Conservation (phyloP, 2,888 invertebrate species). For the Eristalinus aeneus region DNA sequence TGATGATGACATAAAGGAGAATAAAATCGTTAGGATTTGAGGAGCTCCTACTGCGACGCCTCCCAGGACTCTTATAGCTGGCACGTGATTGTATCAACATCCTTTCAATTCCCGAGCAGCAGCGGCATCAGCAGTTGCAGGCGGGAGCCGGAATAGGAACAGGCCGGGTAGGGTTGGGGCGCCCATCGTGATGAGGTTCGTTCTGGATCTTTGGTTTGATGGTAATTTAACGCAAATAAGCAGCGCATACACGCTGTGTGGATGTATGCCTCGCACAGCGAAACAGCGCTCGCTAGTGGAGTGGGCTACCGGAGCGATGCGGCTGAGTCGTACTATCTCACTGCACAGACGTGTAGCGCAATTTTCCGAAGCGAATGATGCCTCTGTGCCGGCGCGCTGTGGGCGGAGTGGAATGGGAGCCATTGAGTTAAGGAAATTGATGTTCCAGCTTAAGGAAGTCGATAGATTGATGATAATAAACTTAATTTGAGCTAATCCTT, state of each 20-base stretch:
- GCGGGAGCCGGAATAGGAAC: background rate
- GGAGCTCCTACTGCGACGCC: conserved; percentile 19
- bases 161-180: background rate
- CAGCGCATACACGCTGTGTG: conserved; percentile 30
- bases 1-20: conserved; percentile 68
- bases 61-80: conserved; percentile 26
- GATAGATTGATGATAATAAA: conserved; percentile 75
- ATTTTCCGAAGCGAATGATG: conserved; percentile 31
- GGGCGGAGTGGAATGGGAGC: conserved; percentile 37
- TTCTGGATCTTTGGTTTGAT: conserved; percentile 69
- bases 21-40: conserved; percentile 64
- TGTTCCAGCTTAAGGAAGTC: conserved; percentile 74
- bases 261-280: background rate
- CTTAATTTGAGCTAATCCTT: conserved; percentile 74
- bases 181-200: conserved; percentile 62
- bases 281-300: background rate
- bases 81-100: conserved; percentile 70
- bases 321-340: conserved; percentile 25
- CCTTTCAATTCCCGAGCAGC: conserved; percentile 63
- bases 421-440: conserved; percentile 77
- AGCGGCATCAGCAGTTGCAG: background rate
- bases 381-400: background rate
- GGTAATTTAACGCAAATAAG: conserved; percentile 71
- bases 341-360: conserved; percentile 35
- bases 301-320: background rate